Conservation (phyloP, 2,888 invertebrate species). For the Cryptosula pallasiana region DNA sequence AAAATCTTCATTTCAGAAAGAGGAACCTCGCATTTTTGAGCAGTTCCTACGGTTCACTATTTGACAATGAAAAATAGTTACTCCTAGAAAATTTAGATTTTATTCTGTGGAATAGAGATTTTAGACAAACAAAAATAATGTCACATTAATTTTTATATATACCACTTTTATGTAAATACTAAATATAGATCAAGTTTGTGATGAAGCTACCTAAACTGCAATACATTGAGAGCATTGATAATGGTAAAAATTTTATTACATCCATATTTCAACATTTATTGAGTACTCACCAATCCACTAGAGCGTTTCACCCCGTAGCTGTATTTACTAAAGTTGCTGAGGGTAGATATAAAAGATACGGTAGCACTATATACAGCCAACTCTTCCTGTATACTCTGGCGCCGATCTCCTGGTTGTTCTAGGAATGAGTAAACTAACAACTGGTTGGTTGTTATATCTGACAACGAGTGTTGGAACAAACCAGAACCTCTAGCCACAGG, state of each 20-base stretch:
- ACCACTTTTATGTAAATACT: no score
- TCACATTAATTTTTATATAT: no score
- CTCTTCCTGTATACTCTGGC: neutral
- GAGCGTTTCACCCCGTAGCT: neutral
- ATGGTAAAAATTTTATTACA: no score
- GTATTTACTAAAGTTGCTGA: neutral
- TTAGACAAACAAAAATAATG: no score
- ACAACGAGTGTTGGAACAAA: neutral
- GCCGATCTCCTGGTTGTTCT: neutral
- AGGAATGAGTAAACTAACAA: neutral
- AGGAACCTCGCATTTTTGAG: no score
- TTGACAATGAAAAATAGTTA: no score
- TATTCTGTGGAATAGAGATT: no score
- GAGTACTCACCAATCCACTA: neutral
- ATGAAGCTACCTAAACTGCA: neutral
- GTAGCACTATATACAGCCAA: neutral
- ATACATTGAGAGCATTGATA: no score
- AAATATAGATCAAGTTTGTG: no score
- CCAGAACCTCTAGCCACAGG: neutral
- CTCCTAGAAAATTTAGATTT: no score
- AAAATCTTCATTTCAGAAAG: no score
- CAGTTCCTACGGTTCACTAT: no score
- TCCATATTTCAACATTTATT: neutral
- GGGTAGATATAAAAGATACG: neutral
- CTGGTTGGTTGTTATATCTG: conserved; percentile 1